Evolutionary conservation across 2,888 invertebrate genomes (phyloP), one percentile per base, ranked within the genome.

Genomic region (Aplocera efformata): DNA sequence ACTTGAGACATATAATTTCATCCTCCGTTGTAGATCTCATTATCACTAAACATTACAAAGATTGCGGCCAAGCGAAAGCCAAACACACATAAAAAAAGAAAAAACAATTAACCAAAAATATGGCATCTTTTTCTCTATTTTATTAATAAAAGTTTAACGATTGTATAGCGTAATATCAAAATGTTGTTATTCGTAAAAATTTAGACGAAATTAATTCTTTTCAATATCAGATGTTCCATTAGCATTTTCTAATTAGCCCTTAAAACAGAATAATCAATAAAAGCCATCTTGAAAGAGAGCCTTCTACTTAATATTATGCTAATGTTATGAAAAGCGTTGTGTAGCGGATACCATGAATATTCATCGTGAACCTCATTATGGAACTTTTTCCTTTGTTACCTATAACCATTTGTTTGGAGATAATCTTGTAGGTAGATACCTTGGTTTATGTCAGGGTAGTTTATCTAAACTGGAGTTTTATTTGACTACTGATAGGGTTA

Each of bases 251-350:
- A 40, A 45, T 40, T 45, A 30, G 36, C 29, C 29, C 36, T 22
- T 9, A 40, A 40, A 37, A 33, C 17, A 21, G 45, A 40, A 41
- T 36, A 36, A 45, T 45, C 45, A 33, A 45, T 45, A 40, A 35
- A 33, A 35, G 36, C 20, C 23, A 30, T 25, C 11, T 28, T 38
- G 25, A 24, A 34, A 39, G 23, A 10, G 30, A 40, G 35, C 32
- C 30, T 43, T 31, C 24, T 23, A 35, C 41, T 41, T 36, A 36
- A 36, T 39, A 39, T 40, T 45, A 45, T 45, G 45, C 45, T 33
- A 45, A 45, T 45, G 26, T 45, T 45, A 45, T 36, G 40, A 45
- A 45, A 45, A 45, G 35, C 36, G 45, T 45, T 45, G 40, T 45
- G 33, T 45, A 45, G 40, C 36, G 33, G 40, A 30, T 36, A 32